phyloP scores from a whole-genome alignment of 2,797 vertebrate genomes.

The Odontamblyopus lacepedii region DNA sequence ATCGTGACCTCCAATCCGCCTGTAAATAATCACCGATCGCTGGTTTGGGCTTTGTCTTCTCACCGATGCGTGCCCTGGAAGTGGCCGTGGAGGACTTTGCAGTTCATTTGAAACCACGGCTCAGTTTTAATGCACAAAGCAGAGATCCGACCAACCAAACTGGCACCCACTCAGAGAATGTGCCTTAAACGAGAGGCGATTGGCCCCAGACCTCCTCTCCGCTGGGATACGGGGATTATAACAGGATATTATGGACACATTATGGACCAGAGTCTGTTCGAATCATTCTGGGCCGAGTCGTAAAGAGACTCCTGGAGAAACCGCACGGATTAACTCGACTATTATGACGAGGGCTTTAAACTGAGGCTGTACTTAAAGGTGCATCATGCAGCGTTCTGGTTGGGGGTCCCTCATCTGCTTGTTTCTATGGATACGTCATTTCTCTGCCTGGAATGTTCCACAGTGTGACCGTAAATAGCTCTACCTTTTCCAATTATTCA shows the following conservation, averaged over 20 bases:
- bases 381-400: no score
- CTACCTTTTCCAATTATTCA: no score
- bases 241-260: conserved; percentile 63
- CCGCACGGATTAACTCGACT: conserved; percentile 67
- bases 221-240: conserved; percentile 54
- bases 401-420: no score
- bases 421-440: no score
- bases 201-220: conserved; percentile 53
- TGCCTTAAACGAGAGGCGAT: conserved; percentile 54
- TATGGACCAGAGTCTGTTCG: conserved; percentile 52
- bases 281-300: conserved; percentile 60
- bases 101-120: conserved; percentile 36
- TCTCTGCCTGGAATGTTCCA: no score
- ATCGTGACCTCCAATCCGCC: neutral
- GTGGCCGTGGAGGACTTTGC: conserved; percentile 30
- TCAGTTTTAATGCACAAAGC: conserved; percentile 55
- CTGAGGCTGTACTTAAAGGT: conserved; percentile 16
- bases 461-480: no score
- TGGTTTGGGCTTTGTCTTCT: neutral
- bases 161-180: conserved; percentile 33
- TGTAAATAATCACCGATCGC: neutral
- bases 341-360: conserved; percentile 61
- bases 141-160: conserved; percentile 19
- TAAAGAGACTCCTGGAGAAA: conserved; percentile 65
- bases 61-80: neutral